Evolutionary conservation across 2,797 vertebrate genomes (phyloP).

Genomic region (Crax fasciolata): DNA sequence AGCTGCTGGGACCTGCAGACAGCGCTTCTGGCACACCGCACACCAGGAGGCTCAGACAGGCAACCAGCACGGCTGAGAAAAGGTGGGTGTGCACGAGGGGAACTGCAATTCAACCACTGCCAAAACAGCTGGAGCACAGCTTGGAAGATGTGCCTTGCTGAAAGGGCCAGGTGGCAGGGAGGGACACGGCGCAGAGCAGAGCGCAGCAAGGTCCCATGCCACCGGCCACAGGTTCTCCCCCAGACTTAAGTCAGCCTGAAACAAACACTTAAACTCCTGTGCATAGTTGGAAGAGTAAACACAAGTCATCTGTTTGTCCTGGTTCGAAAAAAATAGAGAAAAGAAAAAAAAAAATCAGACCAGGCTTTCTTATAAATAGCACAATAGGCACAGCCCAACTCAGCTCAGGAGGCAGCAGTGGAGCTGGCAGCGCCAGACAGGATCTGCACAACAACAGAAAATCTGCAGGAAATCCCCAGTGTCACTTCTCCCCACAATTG

Average conservation of each 20-base stretch:
- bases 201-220: background rate
- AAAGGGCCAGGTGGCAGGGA: background rate
- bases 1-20: background rate
- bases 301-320: background rate
- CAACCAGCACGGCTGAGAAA: background rate
- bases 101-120: background rate
- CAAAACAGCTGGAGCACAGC: background rate
- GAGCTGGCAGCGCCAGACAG: slow-evolving; percentile 46
- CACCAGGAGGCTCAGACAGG: background rate
- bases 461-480: slow-evolving; percentile 53
- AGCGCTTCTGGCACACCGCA: background rate
- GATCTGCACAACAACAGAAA: slow-evolving; percentile 47
- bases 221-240: background rate
- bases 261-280: background rate
- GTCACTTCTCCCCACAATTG: slow-evolving; percentile 38
- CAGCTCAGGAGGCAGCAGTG: background rate
- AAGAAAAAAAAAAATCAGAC: background rate
- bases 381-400: background rate
- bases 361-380: slow-evolving; percentile 33
- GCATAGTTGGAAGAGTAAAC: background rate
- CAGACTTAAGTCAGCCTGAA: background rate
- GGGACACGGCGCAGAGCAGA: background rate
- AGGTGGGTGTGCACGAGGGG: background rate
- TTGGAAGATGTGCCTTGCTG: background rate
- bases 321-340: background rate